Percentiles rank a stretch among this genome's conserved stretches.
Conservation (phyloP, 1,140 invertebrate genomes). For the Drosophila malerkotliana region DNA sequence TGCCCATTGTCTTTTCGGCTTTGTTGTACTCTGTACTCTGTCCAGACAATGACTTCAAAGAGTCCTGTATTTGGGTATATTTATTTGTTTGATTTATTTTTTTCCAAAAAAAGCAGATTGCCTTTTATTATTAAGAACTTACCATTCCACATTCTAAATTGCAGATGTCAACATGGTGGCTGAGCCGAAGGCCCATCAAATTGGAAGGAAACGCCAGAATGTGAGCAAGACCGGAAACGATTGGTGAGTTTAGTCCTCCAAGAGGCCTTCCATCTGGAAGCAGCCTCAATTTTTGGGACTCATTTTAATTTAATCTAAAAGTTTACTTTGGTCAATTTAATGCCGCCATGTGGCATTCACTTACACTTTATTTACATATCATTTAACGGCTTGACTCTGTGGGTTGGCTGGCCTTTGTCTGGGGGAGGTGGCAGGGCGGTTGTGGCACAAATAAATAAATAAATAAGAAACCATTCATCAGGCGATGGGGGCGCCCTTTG, state of each 20-base stretch:
- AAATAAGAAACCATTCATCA: conserved; percentile 72
- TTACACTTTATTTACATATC: conserved; percentile 77
- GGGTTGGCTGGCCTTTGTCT: conserved; percentile 1
- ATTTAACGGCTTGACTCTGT: conserved; percentile 60
- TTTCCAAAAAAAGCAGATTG: conserved; percentile 42
- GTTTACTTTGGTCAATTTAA: conserved; percentile 71
- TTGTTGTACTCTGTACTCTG: conserved; percentile 29
- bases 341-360: conserved; percentile 60
- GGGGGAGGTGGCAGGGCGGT: background rate
- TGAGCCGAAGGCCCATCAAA: conserved; percentile 92
- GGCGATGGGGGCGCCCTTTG: conserved; percentile 56
- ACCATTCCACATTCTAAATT: conserved; percentile 34
- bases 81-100: conserved; percentile 23
- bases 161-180: conserved; percentile 90
- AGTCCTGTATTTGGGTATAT: conserved; percentile 31
- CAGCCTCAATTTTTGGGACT: conserved; percentile 4
- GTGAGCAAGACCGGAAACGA: conserved; percentile 92
- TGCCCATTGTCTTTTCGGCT: conserved; percentile 18
- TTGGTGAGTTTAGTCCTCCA: conserved; percentile 86
- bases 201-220: conserved; percentile 91
- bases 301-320: conserved; percentile 74
- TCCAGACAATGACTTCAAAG: conserved; percentile 59
- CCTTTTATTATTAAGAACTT: conserved; percentile 28
- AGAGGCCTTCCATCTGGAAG: background rate
- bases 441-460: conserved; percentile 59